Base-by-base conservation (phyloP, 2,888 invertebrate species). In the Nomada flava region DNA sequence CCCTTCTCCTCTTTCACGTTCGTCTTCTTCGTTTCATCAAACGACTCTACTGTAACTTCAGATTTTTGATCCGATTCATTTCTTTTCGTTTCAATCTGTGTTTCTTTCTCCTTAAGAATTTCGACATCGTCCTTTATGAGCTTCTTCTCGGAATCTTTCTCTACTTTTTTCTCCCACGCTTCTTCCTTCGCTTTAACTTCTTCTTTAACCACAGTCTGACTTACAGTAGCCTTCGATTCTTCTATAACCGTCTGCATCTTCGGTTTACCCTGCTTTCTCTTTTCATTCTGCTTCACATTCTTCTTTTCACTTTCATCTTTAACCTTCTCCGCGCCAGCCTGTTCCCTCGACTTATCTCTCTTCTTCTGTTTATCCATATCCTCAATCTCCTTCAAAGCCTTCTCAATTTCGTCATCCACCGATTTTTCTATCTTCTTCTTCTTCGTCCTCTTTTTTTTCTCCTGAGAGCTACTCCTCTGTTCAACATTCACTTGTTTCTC, bases 331-430 rank as follows among this genome's bases (percentile, higher is more conserved):
- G 55, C 1, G 52, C 20, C 83, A 42, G 11, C n/a, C 52, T 78
- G 86, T n/a, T 91, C 91, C 59, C 87, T 91, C 47, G 79, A 65
- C 42, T 91, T 93, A 13, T 91, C 92, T 70, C 90, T 92, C 71
- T 90, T 93, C 9, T 90, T 92, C 67, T 91, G 91, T 59, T 92
- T 93, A 70, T 92, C 92, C 92, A 94, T 92, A 57, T 91, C 91
- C 53, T 93, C 93, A 59, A 94, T 94, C 89, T 94, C 95, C 88
- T 93, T 94, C 52, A 94, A 88, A 68, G 94, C 94, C 83, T 93
- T 93, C 76, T 95, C 95, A 68, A 94, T 94, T 86, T 94, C 94
- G 82, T 94, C 94, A 63, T 92, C 93, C 20, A 89, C 80, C 3
- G 88, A 83, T 75, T 91, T 93, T 82, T 92, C 91, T 26, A 76